These are phyloP conservation scores for Sebastes jordani DNA, from an alignment of 2,797 vertebrate species.

Conservation along the genomic window DNA sequence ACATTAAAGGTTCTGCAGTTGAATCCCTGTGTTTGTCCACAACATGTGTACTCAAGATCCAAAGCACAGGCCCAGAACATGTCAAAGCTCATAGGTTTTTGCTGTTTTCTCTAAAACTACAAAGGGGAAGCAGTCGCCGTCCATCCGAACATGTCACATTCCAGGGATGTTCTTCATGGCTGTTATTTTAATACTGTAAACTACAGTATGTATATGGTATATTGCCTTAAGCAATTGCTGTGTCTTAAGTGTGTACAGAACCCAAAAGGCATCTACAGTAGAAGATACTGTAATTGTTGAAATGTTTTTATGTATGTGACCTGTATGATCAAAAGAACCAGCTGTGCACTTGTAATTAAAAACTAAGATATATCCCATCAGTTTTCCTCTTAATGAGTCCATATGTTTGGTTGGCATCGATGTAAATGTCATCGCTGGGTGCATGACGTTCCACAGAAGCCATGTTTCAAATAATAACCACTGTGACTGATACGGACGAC, in stretches of 20 bases:
- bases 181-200: constrained; percentile 57
- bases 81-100: not conserved
- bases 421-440: not conserved
- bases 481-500: not conserved
- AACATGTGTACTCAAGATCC: constrained; percentile 2
- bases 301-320: constrained; percentile 42
- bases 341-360: constrained; percentile 75
- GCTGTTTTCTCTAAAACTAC: constrained; percentile 6
- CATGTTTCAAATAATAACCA: not conserved
- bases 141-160: constrained; percentile 1
- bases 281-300: constrained; percentile 46
- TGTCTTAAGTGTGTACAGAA: constrained; percentile 49
- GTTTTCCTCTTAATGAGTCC: not conserved
- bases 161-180: constrained; percentile 8
- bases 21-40: constrained; percentile 11
- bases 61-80: constrained; percentile 13
- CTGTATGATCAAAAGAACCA: constrained; percentile 44
- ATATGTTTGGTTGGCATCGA: not conserved
- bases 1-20: not conserved
- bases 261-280: constrained; percentile 11
- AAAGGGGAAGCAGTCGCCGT: not conserved
- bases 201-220: constrained; percentile 46
- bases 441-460: not conserved
- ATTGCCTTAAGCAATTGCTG: constrained; percentile 54
- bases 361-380: constrained; percentile 21